Conservation (phyloP, 2,888 invertebrate species). For the Lasioglossum leucozonium region DNA sequence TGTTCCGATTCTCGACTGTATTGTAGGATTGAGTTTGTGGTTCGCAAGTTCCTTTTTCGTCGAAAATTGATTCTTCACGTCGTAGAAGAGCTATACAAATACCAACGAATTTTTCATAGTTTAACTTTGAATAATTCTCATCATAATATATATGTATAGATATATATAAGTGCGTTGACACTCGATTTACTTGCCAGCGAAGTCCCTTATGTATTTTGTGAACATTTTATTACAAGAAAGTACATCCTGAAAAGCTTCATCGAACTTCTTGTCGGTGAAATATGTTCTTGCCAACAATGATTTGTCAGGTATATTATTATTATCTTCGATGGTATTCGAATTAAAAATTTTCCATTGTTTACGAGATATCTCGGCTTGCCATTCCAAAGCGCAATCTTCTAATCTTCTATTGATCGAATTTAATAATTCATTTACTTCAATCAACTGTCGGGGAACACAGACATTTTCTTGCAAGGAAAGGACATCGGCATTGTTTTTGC, state of each 20-base stretch:
- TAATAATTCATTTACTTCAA: slow-evolving; percentile 72
- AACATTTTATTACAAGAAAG: slow-evolving; percentile 73
- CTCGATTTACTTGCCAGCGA: slow-evolving; percentile 69
- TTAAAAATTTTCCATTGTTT: slow-evolving; percentile 78
- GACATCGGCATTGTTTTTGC: not conserved
- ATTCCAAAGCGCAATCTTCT: slow-evolving; percentile 78
- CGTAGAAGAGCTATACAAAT: slow-evolving; percentile 41
- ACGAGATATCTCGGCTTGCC: slow-evolving; percentile 75
- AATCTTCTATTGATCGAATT: slow-evolving; percentile 72
- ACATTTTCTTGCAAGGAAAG: slow-evolving; percentile 15
- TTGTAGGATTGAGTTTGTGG: slow-evolving; percentile 31
- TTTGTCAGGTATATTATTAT: slow-evolving; percentile 65
- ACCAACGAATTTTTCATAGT: slow-evolving; percentile 1
- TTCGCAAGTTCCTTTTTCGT: slow-evolving; percentile 8
- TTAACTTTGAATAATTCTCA: not conserved
- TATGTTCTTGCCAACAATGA: slow-evolving; percentile 77
- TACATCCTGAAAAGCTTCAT: slow-evolving; percentile 75
- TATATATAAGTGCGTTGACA: not conserved
- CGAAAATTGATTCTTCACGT: slow-evolving; percentile 1
- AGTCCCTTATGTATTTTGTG: slow-evolving; percentile 73
- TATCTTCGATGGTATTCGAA: slow-evolving; percentile 50
- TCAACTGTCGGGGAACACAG: slow-evolving; percentile 51
- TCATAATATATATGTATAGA: not conserved
- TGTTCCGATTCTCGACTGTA: not conserved
- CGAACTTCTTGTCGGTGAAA: slow-evolving; percentile 75